Conservation (phyloP, 2,888 invertebrate genomes). For the Scrobipalpa costella region DNA sequence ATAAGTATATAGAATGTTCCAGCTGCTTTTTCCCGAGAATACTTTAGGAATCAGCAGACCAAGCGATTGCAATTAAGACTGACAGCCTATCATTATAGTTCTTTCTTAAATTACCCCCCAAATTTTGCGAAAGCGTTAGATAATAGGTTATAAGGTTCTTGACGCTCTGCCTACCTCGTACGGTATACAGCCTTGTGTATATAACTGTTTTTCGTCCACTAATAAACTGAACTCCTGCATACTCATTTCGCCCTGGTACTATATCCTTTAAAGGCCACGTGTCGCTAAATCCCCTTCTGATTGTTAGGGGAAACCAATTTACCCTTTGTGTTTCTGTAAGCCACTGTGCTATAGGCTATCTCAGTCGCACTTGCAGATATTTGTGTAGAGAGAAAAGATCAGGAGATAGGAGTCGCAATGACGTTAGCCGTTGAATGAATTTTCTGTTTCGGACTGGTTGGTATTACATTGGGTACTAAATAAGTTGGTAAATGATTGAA, state of each 20-base stretch:
- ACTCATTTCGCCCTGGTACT: conserved; percentile 40
- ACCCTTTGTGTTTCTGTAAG: conserved; percentile 59
- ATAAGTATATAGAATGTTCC: too few relatives aligned
- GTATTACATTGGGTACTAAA: not conserved
- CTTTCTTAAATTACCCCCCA: too few relatives aligned
- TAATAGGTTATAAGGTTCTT: too few relatives aligned
- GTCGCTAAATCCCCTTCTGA: conserved; percentile 64
- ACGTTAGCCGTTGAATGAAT: conserved; percentile 39
- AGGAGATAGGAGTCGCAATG: conserved; percentile 51
- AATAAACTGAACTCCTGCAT: conserved; percentile 27
- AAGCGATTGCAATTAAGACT: too few relatives aligned
- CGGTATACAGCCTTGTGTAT: too few relatives aligned
- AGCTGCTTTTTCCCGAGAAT: too few relatives aligned
- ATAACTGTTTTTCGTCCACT: conserved; percentile 32
- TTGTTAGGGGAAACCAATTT: conserved; percentile 67
- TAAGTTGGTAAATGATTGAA: too few relatives aligned
- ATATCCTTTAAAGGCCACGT: conserved; percentile 65
- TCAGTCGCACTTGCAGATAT: conserved; percentile 41
- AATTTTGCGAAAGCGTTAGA: too few relatives aligned
- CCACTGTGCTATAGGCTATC: conserved; percentile 43
- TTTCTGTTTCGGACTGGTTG: not conserved
- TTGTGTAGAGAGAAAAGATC: conserved; percentile 43
- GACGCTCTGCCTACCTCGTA: too few relatives aligned
- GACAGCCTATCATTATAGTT: too few relatives aligned
- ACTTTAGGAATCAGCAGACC: too few relatives aligned